A percentile compares a stretch with the other conserved stretches of the same genome.
Conservation (phyloP, 2,113 vertebrate genomes). For the Suncus etruscus region DNA sequence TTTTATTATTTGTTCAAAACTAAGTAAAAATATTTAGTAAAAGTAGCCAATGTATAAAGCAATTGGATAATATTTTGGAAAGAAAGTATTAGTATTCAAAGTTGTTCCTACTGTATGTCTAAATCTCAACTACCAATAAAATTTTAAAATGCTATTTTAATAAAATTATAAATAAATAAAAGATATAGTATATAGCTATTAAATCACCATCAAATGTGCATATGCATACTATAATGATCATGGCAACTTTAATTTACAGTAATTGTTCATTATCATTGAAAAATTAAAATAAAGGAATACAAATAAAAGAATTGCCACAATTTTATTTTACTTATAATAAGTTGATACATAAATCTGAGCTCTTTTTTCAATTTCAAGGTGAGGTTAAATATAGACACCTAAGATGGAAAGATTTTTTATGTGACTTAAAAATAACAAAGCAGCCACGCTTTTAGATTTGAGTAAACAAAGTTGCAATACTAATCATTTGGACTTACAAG, state of each 20-base stretch:
- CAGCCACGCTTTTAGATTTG: background rate
- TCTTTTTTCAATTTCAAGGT: conserved; percentile 27
- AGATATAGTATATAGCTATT: too few relatives aligned
- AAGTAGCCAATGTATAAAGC: background rate
- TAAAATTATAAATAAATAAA: too few relatives aligned
- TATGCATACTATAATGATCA: too few relatives aligned
- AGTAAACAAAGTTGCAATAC: too few relatives aligned
- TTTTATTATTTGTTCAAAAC: background rate
- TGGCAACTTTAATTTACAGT: too few relatives aligned
- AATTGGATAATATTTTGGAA: background rate
- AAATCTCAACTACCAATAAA: too few relatives aligned
- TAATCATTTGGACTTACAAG: background rate
- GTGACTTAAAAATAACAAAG: background rate
- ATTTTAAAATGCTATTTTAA: too few relatives aligned
- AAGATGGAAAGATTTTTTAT: background rate
- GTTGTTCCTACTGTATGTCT: too few relatives aligned
- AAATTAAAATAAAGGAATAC: too few relatives aligned
- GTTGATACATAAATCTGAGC: background rate
- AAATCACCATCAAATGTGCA: too few relatives aligned
- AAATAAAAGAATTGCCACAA: background rate
- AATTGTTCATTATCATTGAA: too few relatives aligned
- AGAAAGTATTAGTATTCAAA: background rate
- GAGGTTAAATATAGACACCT: background rate
- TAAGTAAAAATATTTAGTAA: background rate
- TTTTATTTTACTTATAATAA: background rate